These are phyloP conservation scores for Forbesichthys papilliferus DNA, from an alignment of 2,113 vertebrate species.

Conservation along the genomic window DNA sequence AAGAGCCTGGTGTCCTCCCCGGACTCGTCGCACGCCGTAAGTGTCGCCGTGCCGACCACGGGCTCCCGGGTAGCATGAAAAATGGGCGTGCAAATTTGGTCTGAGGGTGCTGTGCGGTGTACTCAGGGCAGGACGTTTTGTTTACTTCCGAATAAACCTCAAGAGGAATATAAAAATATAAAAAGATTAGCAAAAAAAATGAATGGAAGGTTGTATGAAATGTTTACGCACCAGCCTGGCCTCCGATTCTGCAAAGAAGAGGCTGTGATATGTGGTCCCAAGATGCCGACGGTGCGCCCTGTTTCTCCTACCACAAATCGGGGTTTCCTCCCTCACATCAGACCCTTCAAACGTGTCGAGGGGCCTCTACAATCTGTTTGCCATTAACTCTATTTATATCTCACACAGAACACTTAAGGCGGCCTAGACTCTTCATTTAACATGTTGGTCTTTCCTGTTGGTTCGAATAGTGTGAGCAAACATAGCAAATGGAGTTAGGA, in stretches of 20 bases:
- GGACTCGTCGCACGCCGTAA: slow-evolving; percentile 77
- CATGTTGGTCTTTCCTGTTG: slow-evolving; percentile 16
- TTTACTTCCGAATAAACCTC: slow-evolving; percentile 18
- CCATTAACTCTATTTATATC: slow-evolving; percentile 62
- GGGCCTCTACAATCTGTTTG: slow-evolving; percentile 55
- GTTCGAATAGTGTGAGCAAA: neutral
- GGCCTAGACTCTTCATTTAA: slow-evolving; percentile 16
- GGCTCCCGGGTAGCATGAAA: slow-evolving; percentile 15
- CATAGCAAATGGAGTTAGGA: slow-evolving; percentile 4
- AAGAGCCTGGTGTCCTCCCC: slow-evolving; percentile 64
- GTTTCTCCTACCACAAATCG: slow-evolving; percentile 49
- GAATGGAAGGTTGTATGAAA: too few species aligned
- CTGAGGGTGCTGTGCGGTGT: slow-evolving; percentile 12
- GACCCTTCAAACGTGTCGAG: slow-evolving; percentile 28
- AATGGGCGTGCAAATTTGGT: slow-evolving; percentile 42
- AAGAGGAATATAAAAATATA: neutral
- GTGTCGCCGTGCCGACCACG: slow-evolving; percentile 42
- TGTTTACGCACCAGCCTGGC: neutral
- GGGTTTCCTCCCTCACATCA: slow-evolving; percentile 51
- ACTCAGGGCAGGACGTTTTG: slow-evolving; percentile 5
- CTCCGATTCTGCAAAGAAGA: slow-evolving; percentile 28
- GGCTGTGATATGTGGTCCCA: slow-evolving; percentile 48
- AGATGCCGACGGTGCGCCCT: slow-evolving; percentile 31
- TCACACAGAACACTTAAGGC: slow-evolving; percentile 28
- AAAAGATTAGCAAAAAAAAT: neutral